Conservation (phyloP, 2,888 invertebrate genomes). For the Lissocephala sabroskyi region DNA sequence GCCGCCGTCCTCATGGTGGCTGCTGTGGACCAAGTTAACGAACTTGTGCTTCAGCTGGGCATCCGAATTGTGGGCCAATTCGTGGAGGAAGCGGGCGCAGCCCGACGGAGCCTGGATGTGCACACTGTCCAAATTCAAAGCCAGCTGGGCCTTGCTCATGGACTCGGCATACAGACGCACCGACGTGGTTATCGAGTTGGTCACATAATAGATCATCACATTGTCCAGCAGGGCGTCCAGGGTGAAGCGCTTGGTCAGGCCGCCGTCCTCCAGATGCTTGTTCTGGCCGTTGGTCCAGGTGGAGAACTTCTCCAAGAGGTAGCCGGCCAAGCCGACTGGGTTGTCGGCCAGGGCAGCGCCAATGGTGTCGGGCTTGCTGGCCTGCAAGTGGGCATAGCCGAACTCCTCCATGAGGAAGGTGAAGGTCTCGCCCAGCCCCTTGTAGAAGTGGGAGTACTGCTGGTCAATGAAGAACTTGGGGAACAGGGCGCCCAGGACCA, state of each 20-base stretch:
- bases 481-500: slow-evolving; percentile 73
- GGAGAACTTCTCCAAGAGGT: slow-evolving; percentile 91
- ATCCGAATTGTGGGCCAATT: slow-evolving; percentile 77
- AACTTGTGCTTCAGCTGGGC: slow-evolving; percentile 76
- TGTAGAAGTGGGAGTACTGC: slow-evolving; percentile 73
- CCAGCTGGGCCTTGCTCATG: slow-evolving; percentile 54
- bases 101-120: slow-evolving; percentile 80
- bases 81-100: slow-evolving; percentile 82
- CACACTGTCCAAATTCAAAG: slow-evolving; percentile 71
- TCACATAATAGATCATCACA: slow-evolving; percentile 86
- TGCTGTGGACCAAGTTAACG: slow-evolving; percentile 79
- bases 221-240: slow-evolving; percentile 78
- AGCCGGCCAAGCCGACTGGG: slow-evolving; percentile 89
- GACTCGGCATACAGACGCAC: slow-evolving; percentile 80
- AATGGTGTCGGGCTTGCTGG: slow-evolving; percentile 91
- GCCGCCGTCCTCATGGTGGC: slow-evolving; percentile 80
- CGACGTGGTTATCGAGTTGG: slow-evolving; percentile 81
- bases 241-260: slow-evolving; percentile 75
- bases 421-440: slow-evolving; percentile 67
- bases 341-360: slow-evolving; percentile 74
- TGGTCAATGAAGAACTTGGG: slow-evolving; percentile 76
- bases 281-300: slow-evolving; percentile 77
- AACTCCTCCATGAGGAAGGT: slow-evolving; percentile 70
- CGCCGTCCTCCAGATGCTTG: slow-evolving; percentile 77
- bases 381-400: slow-evolving; percentile 84